Percentiles rank a stretch among this genome's conserved stretches.
Conservation (phyloP, 1,140 invertebrate genomes). For the Pollicipes pollicipes region DNA sequence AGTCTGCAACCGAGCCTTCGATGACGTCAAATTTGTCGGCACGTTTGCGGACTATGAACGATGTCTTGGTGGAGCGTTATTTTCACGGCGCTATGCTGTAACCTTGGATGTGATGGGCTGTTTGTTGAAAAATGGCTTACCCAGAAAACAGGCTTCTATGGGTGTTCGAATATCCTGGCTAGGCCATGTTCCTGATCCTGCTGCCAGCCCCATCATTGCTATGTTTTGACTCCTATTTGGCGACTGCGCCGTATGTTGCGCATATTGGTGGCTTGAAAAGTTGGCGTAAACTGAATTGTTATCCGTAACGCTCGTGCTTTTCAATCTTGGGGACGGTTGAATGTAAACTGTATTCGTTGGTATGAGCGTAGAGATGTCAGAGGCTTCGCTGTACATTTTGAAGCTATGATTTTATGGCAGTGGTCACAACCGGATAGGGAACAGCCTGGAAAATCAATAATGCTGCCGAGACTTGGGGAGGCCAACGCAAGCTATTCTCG, state of each 20-base stretch:
- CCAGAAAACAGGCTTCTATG: not conserved
- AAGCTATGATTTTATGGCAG: not conserved
- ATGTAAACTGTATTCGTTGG: not conserved
- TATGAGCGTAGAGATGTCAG: too few relatives aligned
- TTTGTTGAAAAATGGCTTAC: too few relatives aligned
- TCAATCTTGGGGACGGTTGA: too few relatives aligned
- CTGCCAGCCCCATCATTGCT: not conserved
- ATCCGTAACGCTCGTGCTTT: too few relatives aligned
- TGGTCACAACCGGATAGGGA: not conserved
- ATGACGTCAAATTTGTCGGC: not conserved
- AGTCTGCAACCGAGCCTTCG: not conserved
- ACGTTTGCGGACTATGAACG: not conserved
- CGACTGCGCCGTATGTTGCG: not conserved
- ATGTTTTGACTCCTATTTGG: not conserved
- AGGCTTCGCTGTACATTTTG: not conserved
- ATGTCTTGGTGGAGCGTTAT: not conserved
- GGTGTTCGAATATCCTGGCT: not conserved
- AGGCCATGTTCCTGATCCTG: not conserved
- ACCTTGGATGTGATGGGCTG: too few relatives aligned
- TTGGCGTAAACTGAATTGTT: not conserved
- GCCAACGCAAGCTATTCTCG: not conserved
- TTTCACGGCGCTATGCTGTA: not conserved
- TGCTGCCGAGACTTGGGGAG: not conserved
- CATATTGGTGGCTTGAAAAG: not conserved
- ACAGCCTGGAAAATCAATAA: not conserved